Evolutionary conservation across 1,140 invertebrate species (phyloP), one percentile per base, ranked within the genome.

Genomic region (Manduca sexta): DNA sequence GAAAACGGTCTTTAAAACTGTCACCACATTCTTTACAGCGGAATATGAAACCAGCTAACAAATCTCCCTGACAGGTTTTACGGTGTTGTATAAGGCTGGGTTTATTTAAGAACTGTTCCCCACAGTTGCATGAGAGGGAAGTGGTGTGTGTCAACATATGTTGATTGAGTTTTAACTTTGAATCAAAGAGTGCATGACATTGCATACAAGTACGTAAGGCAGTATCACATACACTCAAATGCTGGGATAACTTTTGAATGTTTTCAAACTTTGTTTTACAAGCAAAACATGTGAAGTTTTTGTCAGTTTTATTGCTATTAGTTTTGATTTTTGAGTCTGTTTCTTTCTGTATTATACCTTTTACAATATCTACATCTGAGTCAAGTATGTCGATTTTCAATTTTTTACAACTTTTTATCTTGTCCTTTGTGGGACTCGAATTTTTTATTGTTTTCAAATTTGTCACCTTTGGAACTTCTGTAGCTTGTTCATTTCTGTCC

Each of bases 371-470:
- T 13, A 63, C 48, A 41, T 82, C 79, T 2, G 76, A 71, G 49
- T 85, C 78, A 50, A 81, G 45, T 4, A 76, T 53, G 49, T 84
- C 81, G 29, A 78, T 74, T 18, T 83, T 72, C 72, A 77, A 72
- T 37, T 71, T 74, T 50, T 60, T 53, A 44, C 55, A 30, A 46
- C 47, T 60, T 46, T 57, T 69, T n/a, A 37, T 5, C 6, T 35
- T 49, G 0, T 74, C 66, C 40, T 71, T 76, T 43, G 80, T 81
- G 0, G 75, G 76, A 53, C 71, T 80, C 1, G 52, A 42, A n/a
- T 49, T 29, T 69, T 81, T 85, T 21, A 29, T 55, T 8, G 49
- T 33, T 61, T 68, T 70, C 2, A 12, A 13, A 49, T 52, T 63
- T 18, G 52, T 57, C 6, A 30, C n/a, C 17, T 57, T 60, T 52